Conservation (phyloP, 1,140 invertebrate genomes). For the Hetaerina americana region DNA sequence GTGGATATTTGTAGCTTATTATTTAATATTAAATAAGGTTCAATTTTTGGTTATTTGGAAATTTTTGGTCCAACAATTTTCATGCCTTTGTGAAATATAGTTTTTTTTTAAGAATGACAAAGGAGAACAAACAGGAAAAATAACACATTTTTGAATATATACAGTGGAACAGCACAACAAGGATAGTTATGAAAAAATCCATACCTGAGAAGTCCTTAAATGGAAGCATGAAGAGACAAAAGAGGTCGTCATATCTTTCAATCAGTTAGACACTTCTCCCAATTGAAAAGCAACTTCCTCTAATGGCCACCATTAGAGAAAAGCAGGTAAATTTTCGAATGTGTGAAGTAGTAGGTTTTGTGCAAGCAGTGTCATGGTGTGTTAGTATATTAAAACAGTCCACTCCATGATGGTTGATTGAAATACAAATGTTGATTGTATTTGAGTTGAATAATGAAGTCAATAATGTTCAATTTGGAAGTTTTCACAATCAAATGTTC, state of each 20-base stretch:
- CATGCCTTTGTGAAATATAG: too few relatives aligned
- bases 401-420: conserved; percentile 13
- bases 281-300: conserved; percentile 6
- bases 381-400: conserved; percentile 13
- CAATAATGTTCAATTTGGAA: background rate
- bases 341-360: conserved; percentile 6
- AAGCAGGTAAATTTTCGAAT: conserved; percentile 9
- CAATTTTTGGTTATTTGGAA: too few relatives aligned
- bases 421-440: too few relatives aligned
- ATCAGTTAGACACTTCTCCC: conserved; percentile 9
- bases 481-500: background rate
- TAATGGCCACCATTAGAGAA: conserved; percentile 11
- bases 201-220: conserved; percentile 14
- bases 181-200: conserved; percentile 11
- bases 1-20: too few relatives aligned
- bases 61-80: too few relatives aligned
- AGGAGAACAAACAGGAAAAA: background rate
- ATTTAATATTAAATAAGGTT: too few relatives aligned
- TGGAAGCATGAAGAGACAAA: conserved; percentile 16
- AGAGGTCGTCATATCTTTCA: conserved; percentile 12
- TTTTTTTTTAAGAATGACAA: background rate
- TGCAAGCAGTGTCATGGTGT: conserved; percentile 12
- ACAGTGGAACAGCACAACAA: conserved; percentile 5
- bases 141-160: background rate
- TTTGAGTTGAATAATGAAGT: background rate